Evolutionary conservation across 1,140 invertebrate genomes (phyloP), one percentile per base, ranked within the genome.

Genomic region (Drosophila asahinai): DNA sequence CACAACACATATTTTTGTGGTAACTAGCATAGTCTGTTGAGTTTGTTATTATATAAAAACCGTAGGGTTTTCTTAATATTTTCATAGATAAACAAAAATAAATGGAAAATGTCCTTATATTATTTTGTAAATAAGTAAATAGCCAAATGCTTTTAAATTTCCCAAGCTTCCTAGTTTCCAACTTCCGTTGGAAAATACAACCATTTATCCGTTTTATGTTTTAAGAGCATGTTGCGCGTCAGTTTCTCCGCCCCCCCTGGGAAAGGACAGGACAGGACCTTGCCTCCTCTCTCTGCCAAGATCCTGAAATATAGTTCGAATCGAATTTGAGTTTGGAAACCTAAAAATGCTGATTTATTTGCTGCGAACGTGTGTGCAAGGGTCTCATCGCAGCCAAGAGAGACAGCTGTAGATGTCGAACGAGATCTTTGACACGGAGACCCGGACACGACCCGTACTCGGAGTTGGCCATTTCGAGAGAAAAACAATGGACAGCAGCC

Each of bases 261-360:
- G 27, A 33, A 30, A 38, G 22, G 22, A 25, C 22, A 14, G 11
- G 36, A 38, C 36, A 38, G 36, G 36, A 14, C 36, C 36, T 38
- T 15, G 0, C 19, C 33, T 40, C 33, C 52, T 25, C 52, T 5
- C 19, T 33, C 12, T 48, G 8, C 33, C 2, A 25, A n/a, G 54
- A 57, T 40, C 36, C 54, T 57, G 22, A 57, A 57, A 57, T 40
- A 57, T 57, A 40, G 54, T 57, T 57, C 36, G n/a, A 42, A 42
- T 42, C 40, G 40, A 42, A 57, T 57, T 57, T 57, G 54, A 57
- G 54, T 57, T 57, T 57, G 54, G 36, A 57, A 57, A 57, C 54
- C 54, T 57, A 57, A 57, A 57, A 57, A 57, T 57, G 54, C 54
- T 57, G 54, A 57, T 57, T 57, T 57, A 57, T 57, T 57, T 57